Evolutionary conservation across 2,888 invertebrate species (phyloP).

Genomic region (Pomacea canaliculata): DNA sequence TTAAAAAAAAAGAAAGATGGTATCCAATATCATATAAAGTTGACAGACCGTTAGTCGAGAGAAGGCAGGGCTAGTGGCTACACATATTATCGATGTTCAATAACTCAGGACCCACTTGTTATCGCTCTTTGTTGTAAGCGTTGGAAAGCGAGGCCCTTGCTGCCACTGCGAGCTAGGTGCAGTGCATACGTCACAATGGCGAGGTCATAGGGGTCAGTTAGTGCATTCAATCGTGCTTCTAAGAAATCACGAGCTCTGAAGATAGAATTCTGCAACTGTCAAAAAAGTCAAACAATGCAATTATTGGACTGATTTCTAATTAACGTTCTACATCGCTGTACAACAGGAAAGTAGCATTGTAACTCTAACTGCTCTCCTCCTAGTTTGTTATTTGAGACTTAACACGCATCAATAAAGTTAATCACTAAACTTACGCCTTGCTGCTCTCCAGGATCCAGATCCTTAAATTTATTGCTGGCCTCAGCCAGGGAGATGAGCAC

Average conservation of each 20-base stretch:
- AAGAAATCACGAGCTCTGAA: slow-evolving; percentile 59
- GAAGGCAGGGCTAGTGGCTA: background rate
- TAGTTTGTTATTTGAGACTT: no score
- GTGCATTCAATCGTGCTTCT: slow-evolving; percentile 54
- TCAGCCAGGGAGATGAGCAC: slow-evolving; percentile 83
- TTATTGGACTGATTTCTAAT: no score
- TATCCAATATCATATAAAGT: background rate
- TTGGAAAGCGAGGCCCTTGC: slow-evolving; percentile 38
- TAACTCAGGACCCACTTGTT: slow-evolving; percentile 41
- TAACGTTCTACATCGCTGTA: no score
- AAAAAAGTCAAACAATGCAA: background rate
- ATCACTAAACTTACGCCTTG: background rate
- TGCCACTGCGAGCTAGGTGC: slow-evolving; percentile 44
- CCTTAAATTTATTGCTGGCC: slow-evolving; percentile 40
- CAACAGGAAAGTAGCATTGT: no score
- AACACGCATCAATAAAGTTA: background rate
- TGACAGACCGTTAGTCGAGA: background rate
- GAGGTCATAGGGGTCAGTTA: slow-evolving; percentile 58
- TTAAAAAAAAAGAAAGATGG: no score
- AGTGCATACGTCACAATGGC: slow-evolving; percentile 63
- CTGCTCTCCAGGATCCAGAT: background rate
- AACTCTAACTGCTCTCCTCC: no score
- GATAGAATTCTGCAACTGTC: slow-evolving; percentile 38
- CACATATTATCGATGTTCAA: background rate
- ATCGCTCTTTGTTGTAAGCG: slow-evolving; percentile 49